Percentiles rank a stretch among this genome's conserved stretches.
These are phyloP conservation scores for Myripristis murdjan DNA, from an alignment of 2,797 vertebrate species.

Conservation along the genomic window DNA sequence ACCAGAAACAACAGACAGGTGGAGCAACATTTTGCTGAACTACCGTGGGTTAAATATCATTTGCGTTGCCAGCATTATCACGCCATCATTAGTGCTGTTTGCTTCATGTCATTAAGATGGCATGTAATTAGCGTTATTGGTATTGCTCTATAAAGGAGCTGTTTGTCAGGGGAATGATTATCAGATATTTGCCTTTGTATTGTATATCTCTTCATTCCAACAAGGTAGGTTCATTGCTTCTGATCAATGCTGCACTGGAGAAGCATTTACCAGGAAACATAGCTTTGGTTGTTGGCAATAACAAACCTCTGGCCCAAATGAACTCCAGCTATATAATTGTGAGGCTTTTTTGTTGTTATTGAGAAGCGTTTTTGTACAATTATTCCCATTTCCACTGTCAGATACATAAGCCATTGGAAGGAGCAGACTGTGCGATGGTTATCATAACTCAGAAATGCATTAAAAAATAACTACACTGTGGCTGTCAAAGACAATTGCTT, in stretches of 20 bases:
- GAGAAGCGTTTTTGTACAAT: constrained; percentile 78
- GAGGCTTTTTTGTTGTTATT: constrained; percentile 69
- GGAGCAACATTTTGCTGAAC: constrained; percentile 42
- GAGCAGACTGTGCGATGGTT: constrained; percentile 70
- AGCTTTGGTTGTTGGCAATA: constrained; percentile 74
- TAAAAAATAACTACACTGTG: constrained; percentile 78
- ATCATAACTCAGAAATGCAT: constrained; percentile 81
- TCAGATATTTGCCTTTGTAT: constrained; percentile 63
- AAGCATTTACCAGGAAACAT: constrained; percentile 63
- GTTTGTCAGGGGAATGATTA: constrained; percentile 56
- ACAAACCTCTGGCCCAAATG: constrained; percentile 68
- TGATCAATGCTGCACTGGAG: constrained; percentile 61
- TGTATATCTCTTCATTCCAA: constrained; percentile 64
- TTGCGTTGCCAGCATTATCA: constrained; percentile 62
- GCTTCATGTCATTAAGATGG: constrained; percentile 55
- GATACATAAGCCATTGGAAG: constrained; percentile 74
- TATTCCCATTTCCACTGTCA: constrained; percentile 82
- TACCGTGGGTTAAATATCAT: constrained; percentile 41
- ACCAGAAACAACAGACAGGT: constrained; percentile 48
- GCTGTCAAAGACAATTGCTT: constrained; percentile 81
- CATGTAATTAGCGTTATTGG: constrained; percentile 62
- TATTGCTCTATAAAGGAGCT: too few species aligned
- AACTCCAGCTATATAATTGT: constrained; percentile 77
- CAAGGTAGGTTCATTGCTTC: constrained; percentile 61
- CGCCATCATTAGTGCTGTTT: constrained; percentile 52